Evolutionary conservation across 2,797 vertebrate genomes (phyloP).

Genomic region (Clarias laeviceps): DNA sequence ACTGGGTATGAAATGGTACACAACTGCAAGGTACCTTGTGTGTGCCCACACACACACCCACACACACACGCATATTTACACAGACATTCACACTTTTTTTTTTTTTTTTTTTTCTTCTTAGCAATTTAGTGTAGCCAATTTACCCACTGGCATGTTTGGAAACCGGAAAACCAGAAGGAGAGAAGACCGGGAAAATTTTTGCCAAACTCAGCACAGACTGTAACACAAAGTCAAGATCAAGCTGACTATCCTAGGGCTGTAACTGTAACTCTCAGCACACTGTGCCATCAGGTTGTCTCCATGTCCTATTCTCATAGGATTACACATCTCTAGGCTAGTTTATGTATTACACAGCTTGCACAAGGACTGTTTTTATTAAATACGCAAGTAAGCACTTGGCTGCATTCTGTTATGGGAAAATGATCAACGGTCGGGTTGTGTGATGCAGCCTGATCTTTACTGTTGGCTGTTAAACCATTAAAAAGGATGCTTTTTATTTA

Average conservation of each 20-base stretch:
- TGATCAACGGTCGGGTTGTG: no score
- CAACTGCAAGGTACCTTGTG: neutral
- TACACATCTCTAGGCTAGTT: neutral
- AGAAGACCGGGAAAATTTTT: neutral
- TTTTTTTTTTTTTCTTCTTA: conserved; percentile 1
- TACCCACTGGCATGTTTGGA: conserved; percentile 5
- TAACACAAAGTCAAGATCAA: conserved; percentile 16
- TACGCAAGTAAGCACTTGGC: neutral
- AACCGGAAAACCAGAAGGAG: conserved; percentile 10
- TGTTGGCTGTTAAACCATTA: neutral
- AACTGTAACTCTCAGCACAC: conserved; percentile 17
- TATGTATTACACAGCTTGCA: neutral
- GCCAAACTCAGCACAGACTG: conserved; percentile 22
- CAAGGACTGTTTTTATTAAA: neutral
- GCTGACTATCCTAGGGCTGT: neutral
- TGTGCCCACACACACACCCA: neutral
- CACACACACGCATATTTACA: neutral
- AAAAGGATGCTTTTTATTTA: neutral
- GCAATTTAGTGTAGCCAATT: neutral
- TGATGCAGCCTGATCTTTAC: neutral
- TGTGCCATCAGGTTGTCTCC: neutral
- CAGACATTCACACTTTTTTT: conserved; percentile 10
- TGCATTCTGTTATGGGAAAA: neutral
- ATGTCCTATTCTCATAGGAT: conserved; percentile 7
- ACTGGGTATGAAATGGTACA: conserved; percentile 2